Conservation (phyloP, 2,888 invertebrate genomes). For the Metopia argyrocephala region DNA sequence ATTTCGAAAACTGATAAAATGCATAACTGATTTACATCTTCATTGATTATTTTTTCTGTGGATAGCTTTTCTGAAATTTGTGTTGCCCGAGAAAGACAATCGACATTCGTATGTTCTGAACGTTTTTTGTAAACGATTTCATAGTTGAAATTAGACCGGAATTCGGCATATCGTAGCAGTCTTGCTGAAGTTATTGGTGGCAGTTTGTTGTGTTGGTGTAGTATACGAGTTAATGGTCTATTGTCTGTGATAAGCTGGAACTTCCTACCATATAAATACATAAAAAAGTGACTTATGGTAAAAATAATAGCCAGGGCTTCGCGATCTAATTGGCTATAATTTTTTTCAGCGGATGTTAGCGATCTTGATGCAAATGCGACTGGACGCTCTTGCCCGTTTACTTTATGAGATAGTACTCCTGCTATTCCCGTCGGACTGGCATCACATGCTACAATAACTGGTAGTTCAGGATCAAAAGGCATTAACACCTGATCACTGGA, state of each 20-base stretch:
- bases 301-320: no score
- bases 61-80: no score
- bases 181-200: constrained; percentile 17
- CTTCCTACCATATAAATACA: not conserved
- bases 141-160: not conserved
- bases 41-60: no score
- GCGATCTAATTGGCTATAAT: constrained; percentile 10
- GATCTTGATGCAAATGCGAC: constrained; percentile 4
- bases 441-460: not conserved
- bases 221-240: no score
- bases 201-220: constrained; percentile 9
- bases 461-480: not conserved
- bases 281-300: no score
- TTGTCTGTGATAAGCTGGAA: constrained; percentile 17
- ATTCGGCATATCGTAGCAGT: not conserved
- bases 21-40: no score
- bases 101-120: no score
- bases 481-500: constrained; percentile 21
- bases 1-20: no score
- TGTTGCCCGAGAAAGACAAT: no score
- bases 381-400: constrained; percentile 1
- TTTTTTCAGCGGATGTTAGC: no score
- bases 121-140: not conserved
- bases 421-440: no score
- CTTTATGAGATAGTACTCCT: not conserved